A percentile compares a stretch with the other conserved stretches of the same genome.
Evolutionary conservation across 2,797 vertebrate genomes (phyloP).

Genomic region (Ceyx erithaca): DNA sequence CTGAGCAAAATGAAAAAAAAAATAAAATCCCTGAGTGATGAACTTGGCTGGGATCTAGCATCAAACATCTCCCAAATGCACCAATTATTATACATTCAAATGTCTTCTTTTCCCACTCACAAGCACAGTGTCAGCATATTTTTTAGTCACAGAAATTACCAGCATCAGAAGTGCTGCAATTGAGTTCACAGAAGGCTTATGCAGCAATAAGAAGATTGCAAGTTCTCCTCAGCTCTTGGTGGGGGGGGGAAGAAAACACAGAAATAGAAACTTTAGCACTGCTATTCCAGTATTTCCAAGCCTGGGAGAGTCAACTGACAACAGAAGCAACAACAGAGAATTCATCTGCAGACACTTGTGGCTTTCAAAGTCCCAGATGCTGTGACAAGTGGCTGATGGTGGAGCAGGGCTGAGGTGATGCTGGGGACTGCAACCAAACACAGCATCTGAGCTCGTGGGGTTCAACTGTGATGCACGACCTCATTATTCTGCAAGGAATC

Average conservation of each 20-base stretch:
- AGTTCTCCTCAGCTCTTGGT: constrained; percentile 7
- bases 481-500: background rate
- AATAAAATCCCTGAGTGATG: background rate
- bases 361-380: background rate
- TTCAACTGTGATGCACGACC: background rate
- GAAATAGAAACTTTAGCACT: background rate
- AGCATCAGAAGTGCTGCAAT: constrained; percentile 26
- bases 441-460: background rate
- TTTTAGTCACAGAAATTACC: constrained; percentile 37
- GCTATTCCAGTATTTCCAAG: background rate
- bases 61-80: background rate
- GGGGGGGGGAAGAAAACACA: background rate
- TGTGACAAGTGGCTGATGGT: background rate
- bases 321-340: background rate
- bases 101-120: background rate
- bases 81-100: constrained; percentile 36
- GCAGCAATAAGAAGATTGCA: constrained; percentile 38
- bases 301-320: background rate
- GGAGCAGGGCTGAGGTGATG: background rate
- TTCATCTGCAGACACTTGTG: background rate
- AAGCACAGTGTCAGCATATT: constrained; percentile 37
- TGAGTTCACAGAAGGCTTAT: constrained; percentile 38
- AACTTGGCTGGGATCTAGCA: constrained; percentile 13
- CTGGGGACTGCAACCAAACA: background rate
- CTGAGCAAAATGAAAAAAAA: background rate